Evolutionary conservation across 1,140 invertebrate species (phyloP), one percentile per base, ranked within the genome.

Genomic region (Listronotus bonariensis): DNA sequence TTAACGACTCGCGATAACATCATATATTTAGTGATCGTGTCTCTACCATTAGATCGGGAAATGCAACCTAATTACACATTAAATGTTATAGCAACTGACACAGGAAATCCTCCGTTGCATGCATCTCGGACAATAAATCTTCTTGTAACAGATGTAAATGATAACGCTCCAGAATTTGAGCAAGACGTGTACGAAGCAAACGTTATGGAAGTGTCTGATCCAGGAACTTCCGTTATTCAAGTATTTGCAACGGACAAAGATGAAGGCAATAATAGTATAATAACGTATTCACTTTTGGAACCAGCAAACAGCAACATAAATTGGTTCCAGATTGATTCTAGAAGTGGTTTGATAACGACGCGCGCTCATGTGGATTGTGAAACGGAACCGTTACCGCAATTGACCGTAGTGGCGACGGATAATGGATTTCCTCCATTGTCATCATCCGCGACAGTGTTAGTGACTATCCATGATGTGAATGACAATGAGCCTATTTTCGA

Each of bases 401-500:
- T 96, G 34, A 88, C 87, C 4, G 89, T 96, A 32, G 80, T 95
- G 14, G 94, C 95, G 1, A 86, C 84, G 17, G 97, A 99, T 81
- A 87, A 86, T 42, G 96, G 96, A 4, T 83, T 83, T 48, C 95
- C 95, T 8, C 82, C 89, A 0, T 81, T 95, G 26, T 91, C 89
- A 48, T 89, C 93, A 0, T 89, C 88, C 10, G 90, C 92, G 20
- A 92, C 88, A 53, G 88, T 97, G 38, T 81, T 87, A 52, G 90
- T 97, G 53, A 93, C 90, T 70, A 91, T 98, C 63, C 87, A 93
- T 78, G 93, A 93, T 80, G 89, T 95, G 67, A 96, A 93, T 79
- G 93, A 97, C 81, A 96, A 97, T 81, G 93, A 96, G 77, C 96
- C 96, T 42, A 92, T 96, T 73, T 98, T 98, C 85, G 94, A 96